Conservation (phyloP, 2,888 invertebrate species). For the Patella pellucida region DNA sequence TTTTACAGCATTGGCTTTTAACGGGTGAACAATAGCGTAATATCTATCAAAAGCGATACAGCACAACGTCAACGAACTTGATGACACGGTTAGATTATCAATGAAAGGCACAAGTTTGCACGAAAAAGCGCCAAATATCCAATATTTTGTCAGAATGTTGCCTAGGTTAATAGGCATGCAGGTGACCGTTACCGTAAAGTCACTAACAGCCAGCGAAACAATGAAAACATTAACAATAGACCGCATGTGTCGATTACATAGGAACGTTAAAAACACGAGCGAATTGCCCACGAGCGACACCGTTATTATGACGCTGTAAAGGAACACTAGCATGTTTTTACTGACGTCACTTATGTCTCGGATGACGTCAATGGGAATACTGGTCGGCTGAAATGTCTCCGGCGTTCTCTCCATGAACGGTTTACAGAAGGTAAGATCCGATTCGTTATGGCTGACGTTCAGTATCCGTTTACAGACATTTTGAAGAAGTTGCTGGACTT, state of each 20-base stretch:
- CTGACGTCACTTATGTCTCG: constrained; percentile 28
- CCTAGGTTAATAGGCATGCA: constrained; percentile 49
- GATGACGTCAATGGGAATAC: constrained; percentile 14
- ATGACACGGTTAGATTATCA: constrained; percentile 44
- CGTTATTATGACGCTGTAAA: constrained; percentile 39
- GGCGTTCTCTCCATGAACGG: not conserved
- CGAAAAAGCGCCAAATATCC: constrained; percentile 46
- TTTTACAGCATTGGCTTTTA: constrained; percentile 41
- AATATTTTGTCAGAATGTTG: constrained; percentile 34
- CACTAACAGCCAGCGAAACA: constrained; percentile 51
- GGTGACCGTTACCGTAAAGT: constrained; percentile 46
- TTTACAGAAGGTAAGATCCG: constrained; percentile 16
- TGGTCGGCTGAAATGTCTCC: not conserved
- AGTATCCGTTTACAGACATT: constrained; percentile 13
- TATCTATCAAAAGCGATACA: constrained; percentile 56
- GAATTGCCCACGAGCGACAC: constrained; percentile 47
- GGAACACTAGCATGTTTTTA: constrained; percentile 34
- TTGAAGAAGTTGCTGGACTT: not conserved
- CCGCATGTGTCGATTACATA: constrained; percentile 49
- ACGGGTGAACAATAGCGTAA: constrained; percentile 53
- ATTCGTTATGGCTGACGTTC: not conserved
- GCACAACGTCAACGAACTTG: constrained; percentile 51
- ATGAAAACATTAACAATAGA: constrained; percentile 54
- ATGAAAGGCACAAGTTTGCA: constrained; percentile 52
- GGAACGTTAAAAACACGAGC: constrained; percentile 47